Base-by-base conservation (phyloP, 2,888 invertebrate genomes). In the Steinernema carpocapsae region DNA sequence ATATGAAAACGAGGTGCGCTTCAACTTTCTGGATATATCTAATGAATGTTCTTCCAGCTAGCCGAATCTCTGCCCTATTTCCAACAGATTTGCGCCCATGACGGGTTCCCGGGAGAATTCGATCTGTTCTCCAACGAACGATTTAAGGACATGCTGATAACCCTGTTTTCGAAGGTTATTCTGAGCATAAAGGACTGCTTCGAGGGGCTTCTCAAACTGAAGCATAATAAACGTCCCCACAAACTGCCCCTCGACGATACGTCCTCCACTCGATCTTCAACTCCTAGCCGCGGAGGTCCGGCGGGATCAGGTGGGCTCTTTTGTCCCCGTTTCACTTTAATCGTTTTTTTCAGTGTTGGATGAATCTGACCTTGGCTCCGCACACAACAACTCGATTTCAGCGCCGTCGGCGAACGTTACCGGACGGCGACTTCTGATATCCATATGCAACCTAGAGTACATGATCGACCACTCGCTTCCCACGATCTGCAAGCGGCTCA, bases 381-480 rank as follows among this genome's bases (percentile, higher is more conserved):
- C 32, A 2, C 29, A 29, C 32, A 64, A 64, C 37, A 29, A 26
- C 17, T 64, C 64, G 17, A 29, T 29, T 26, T 29, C 32, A 6
- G 37, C 19, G 42, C 73, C 46, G 7, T 29, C 77, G 17, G 26
- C 43, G 24, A 80, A 79, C 70, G 32, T 73, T n/a, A 81, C 80
- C n/a, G 82, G 84, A 22, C 79, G 84, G 46, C 84, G 85, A 64
- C 76, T 87, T 42, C 74, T 87, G 26, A 85, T 86, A 19, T 80
- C 83, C 6, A 81, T 87, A 32, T 82, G 85, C 72, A 87, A 87
- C 74, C 76, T 87, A 17, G 86, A 88, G 70, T 87, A 84, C 76
- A 80, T 86, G 37, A 74, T 85, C 19, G 77, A 81, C n/a, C 79
- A 80, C 45, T 84, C 85, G 1, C 73, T 87, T 59, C 79, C 81